phyloP scores from a whole-genome alignment of 2,797 vertebrate genomes.

The Meda fulgida region DNA sequence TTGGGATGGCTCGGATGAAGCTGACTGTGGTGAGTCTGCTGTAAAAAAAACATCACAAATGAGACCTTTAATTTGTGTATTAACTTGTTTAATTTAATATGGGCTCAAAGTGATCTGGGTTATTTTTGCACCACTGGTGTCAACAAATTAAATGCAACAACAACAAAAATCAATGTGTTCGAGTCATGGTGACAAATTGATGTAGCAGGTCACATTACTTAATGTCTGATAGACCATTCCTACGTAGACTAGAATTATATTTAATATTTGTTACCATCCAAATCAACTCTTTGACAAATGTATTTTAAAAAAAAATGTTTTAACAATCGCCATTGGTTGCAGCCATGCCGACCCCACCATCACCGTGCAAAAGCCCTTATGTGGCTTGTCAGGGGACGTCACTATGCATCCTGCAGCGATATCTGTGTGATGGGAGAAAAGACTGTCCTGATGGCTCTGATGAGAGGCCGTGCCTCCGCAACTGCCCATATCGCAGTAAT shows the following conservation, averaged over 20 bases:
- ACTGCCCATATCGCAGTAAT: conserved; percentile 65
- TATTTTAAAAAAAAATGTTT: too few relatives aligned
- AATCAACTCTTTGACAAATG: too few relatives aligned
- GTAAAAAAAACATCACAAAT: conserved; percentile 55
- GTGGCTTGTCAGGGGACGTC: conserved; percentile 69
- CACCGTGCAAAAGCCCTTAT: conserved; percentile 53
- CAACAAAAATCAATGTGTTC: neutral
- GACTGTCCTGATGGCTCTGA: conserved; percentile 69
- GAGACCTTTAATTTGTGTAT: too few relatives aligned
- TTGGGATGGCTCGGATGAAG: conserved; percentile 74
- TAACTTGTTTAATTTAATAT: too few relatives aligned
- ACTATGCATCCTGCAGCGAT: conserved; percentile 69
- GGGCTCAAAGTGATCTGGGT: too few relatives aligned
- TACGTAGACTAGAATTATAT: too few relatives aligned
- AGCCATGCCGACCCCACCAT: conserved; percentile 21
- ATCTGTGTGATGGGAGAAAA: conserved; percentile 76
- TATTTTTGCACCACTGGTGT: neutral
- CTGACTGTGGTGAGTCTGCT: conserved; percentile 77
- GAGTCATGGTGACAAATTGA: neutral
- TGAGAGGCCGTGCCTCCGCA: conserved; percentile 44
- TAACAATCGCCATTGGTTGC: neutral
- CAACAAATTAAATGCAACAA: neutral
- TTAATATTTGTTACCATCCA: too few relatives aligned
- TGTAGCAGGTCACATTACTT: neutral
- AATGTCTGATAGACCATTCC: too few relatives aligned